Conservation (phyloP, 2,797 vertebrate species). For the Numenius phaeopus region DNA sequence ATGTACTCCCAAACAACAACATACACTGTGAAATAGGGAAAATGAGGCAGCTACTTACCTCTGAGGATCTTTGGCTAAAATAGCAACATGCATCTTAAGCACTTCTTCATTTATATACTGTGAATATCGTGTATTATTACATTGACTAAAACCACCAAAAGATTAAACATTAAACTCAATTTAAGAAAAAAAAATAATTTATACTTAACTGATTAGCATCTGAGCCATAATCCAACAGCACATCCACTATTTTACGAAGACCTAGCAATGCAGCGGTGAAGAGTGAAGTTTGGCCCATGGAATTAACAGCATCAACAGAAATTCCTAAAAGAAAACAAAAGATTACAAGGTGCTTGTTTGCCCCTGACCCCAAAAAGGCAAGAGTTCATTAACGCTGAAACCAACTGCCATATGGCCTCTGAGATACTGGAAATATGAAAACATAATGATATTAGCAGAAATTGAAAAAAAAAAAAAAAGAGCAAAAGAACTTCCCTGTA, state of each 20-base stretch:
- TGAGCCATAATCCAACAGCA: constrained; percentile 85
- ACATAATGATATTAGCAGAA: rapidly evolving
- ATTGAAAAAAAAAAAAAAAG: no score
- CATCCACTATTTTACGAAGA: constrained; percentile 78
- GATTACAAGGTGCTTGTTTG: rapidly evolving
- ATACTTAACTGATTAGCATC: constrained; percentile 88
- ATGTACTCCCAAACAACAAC: not conserved
- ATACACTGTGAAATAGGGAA: rapidly evolving
- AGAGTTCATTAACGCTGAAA: no score
- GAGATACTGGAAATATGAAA: rapidly evolving
- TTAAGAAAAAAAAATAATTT: not conserved
- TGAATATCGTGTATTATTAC: not conserved
- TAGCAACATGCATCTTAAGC: rapidly evolving
- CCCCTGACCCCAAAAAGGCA: rapidly evolving
- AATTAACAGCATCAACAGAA: constrained; percentile 82
- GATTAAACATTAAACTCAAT: not conserved
- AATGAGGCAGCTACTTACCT: not conserved
- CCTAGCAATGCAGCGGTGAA: constrained; percentile 85
- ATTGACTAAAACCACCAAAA: rapidly evolving
- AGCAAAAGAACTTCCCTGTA: rapidly evolving
- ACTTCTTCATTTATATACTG: rapidly evolving
- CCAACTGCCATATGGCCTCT: no score
- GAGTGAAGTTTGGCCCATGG: constrained; percentile 85
- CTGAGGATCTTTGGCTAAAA: not conserved
- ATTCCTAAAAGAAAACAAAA: constrained; percentile 70